Base-by-base conservation (phyloP, 2,113 vertebrate genomes). In the Anthoscopus minutus region DNA sequence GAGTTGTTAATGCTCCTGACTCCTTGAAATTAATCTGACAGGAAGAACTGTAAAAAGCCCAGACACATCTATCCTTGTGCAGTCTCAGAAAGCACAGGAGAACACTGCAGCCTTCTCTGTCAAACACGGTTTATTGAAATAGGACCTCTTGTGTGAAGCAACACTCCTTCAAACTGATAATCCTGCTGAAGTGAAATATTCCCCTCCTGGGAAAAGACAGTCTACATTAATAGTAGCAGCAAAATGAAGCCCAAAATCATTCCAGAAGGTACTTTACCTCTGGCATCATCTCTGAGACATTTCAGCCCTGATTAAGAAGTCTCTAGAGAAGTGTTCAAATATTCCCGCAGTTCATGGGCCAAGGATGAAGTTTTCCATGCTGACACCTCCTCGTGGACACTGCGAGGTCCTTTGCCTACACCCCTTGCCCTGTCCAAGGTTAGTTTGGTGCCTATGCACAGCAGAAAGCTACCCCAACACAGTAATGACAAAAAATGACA, bases 11-110 rank as follows among this genome's bases (percentile, higher is more conserved):
- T 88, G 56, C 44, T 84, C 61, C 35, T 4, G 11, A 48, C 64
- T 94, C 73, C 86, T 92, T 81, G 77, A 89, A 89, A 89, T 84
- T 94, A 94, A 84, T 67, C 88, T 89, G 88, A 81, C 65, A 74
- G 53, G 67, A 78, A 51, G 81, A 86, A 72, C n/a, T 79, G 78
- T 44, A 93, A 87, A 89, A n/a, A 81, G 48, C 56, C 61, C 77
- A 65, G 80, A 64, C 61, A 69, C 50, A 57, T 42, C 66, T 56
- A 60, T 57, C 56, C 69, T 48, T 22, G 42, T 84, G 57, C 76
- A 78, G 30, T 31, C 71, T 83, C 54, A 18, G 90, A 70, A 83
- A 93, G n/a, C 67, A 80, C 38, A 70, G 79, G 66, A 88, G 76
- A 85, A 11, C 18, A 6, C 64, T 30, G 3, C 15, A 88, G 86